Evolutionary conservation across 2,113 vertebrate species (phyloP), one percentile per base, ranked within the genome.

Genomic region (Pygoscelis adeliae): DNA sequence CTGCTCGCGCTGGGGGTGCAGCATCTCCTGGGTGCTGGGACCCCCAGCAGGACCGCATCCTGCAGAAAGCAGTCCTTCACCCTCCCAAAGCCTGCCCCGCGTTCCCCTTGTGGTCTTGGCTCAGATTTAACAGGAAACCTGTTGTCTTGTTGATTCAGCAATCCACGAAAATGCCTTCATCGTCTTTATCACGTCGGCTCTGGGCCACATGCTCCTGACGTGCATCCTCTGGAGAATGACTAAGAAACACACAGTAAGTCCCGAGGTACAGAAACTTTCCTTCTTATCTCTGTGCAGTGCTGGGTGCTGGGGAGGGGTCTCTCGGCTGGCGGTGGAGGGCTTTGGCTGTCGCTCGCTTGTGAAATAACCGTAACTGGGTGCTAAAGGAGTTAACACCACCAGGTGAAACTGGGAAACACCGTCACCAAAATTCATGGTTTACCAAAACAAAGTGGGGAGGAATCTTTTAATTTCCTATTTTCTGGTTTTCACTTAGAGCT

Each of bases 171-270:
- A 97, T 16, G 98, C 99, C 84, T 99, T 99, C 97, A 95, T 99
- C 77, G 70, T 98, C 77, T 99, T 99, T 92, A 98, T 99, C 40
- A 84, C 21, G 0, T 98, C 99, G 26, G 99, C 99, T 7, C 95
- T 99, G 83, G 80, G 99, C 66, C 98, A 99, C 98, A 99, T 99
- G 99, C 92, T 99, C 34, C 92, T 98, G 49, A 99, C 99, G 2
- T 99, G 99, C 97, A 82, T 98, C 46, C 98, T 99, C 96, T 99
- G 99, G 99, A 96, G 98, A 4, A 96, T 99, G 95, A 98, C 98
- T 94, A 98, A 97, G 97, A 99, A 98, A 78, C 96, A 98, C 97
- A 97, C 98, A 85, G 91, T 99, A 93, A 99, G 97, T 98, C 95
- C 98, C 3, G 99, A 99, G 99, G 99, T 99, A 99, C 92, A 93